Evolutionary conservation across 2,888 invertebrate genomes (phyloP).

Genomic region (Galerucella pusilla): DNA sequence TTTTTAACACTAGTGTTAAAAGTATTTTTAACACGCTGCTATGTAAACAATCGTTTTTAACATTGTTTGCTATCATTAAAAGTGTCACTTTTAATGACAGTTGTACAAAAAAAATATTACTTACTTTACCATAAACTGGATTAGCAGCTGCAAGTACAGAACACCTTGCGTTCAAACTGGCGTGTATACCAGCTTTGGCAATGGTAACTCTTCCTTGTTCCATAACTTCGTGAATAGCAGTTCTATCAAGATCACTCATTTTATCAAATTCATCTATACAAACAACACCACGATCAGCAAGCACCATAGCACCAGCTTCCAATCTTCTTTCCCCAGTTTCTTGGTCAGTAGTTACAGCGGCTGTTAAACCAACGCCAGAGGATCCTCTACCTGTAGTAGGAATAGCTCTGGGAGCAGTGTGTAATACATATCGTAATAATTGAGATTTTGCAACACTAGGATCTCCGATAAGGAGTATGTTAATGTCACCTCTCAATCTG

Average conservation of each 20-base stretch:
- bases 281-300: conserved; percentile 88
- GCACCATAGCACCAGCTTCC: conserved; percentile 99
- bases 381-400: conserved; percentile 96
- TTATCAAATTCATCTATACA: conserved; percentile 99
- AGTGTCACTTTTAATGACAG: too few species aligned
- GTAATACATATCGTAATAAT: conserved; percentile 89
- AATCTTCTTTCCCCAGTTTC: conserved; percentile 82
- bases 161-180: conserved; percentile 96
- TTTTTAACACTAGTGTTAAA: too few species aligned
- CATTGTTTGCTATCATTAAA: too few species aligned
- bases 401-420: conserved; percentile 95
- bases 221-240: conserved; percentile 99
- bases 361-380: conserved; percentile 98
- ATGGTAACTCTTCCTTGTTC: conserved; percentile 98
- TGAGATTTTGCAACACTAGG: conserved; percentile 99
- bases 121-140: conserved; percentile 95
- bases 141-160: conserved; percentile 99
- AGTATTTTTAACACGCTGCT: too few species aligned
- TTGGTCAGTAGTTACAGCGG: conserved; percentile 95
- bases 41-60: too few species aligned
- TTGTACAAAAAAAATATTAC: conserved; percentile 53
- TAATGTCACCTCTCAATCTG: conserved; percentile 81
- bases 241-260: conserved; percentile 99
- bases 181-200: conserved; percentile 99
- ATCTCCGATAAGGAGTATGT: conserved; percentile 86